Conservation (phyloP, 2,888 invertebrate genomes). For the Buathra laborator region DNA sequence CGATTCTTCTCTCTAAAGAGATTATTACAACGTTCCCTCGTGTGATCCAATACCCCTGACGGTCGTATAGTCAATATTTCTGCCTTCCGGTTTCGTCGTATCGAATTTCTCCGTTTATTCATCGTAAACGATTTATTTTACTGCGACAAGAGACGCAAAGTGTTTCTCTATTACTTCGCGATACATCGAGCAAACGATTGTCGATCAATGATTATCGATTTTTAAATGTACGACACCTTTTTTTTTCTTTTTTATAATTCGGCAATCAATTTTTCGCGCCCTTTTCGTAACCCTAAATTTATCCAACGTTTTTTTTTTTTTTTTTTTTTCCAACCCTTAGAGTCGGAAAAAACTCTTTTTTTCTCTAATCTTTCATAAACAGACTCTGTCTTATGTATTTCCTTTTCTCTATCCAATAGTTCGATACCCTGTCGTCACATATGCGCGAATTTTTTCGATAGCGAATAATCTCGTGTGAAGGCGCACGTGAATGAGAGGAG, state of each 20-base stretch:
- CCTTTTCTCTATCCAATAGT: slow-evolving; percentile 19
- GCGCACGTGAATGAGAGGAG: slow-evolving; percentile 7
- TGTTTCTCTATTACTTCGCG: background rate
- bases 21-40: slow-evolving; percentile 1
- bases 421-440: slow-evolving; percentile 50
- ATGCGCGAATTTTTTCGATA: slow-evolving; percentile 29
- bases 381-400: slow-evolving; percentile 23
- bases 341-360: background rate
- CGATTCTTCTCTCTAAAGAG: background rate
- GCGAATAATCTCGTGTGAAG: slow-evolving; percentile 13
- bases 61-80: background rate
- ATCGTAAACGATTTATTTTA: background rate
- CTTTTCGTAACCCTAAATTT: background rate
- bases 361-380: background rate
- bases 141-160: background rate
- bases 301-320: background rate
- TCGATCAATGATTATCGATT: background rate
- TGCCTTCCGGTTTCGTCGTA: background rate
- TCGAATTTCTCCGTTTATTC: background rate
- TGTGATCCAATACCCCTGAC: background rate
- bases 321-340: background rate
- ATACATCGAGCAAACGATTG: background rate
- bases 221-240: background rate
- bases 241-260: background rate
- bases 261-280: background rate